Conservation (phyloP, 1,140 invertebrate species). For the Goniozus legneri region DNA sequence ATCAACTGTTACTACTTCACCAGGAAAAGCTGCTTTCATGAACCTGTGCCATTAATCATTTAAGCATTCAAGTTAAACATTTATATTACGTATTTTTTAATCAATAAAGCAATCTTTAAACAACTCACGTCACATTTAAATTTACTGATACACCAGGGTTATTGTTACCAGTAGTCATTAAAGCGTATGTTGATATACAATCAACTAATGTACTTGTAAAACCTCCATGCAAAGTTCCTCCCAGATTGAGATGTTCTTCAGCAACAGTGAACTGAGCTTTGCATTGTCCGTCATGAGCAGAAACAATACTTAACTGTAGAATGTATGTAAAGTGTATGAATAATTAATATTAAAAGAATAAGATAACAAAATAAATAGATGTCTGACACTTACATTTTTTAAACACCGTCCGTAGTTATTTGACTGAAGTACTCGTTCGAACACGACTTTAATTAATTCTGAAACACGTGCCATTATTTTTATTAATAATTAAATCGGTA, state of each 20-base stretch:
- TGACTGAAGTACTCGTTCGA: conserved; percentile 32
- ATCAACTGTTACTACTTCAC: conserved; percentile 77
- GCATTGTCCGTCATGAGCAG: conserved; percentile 65
- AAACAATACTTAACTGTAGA: conserved; percentile 33
- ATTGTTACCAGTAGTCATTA: conserved; percentile 64
- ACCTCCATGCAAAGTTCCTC: conserved; percentile 79
- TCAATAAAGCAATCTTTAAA: neutral
- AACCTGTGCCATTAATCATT: conserved; percentile 56
- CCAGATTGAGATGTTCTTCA: conserved; percentile 72
- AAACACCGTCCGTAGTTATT: too few relatives aligned
- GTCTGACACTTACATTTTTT: conserved; percentile 49
- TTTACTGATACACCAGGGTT: conserved; percentile 72
- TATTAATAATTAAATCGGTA: too few relatives aligned
- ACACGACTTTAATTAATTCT: conserved; percentile 39
- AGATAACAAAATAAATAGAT: conserved; percentile 2
- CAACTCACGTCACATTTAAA: conserved; percentile 65
- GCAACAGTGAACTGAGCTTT: conserved; percentile 73
- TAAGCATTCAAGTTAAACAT: conserved; percentile 5
- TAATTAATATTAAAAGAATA: neutral
- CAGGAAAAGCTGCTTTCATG: conserved; percentile 69
- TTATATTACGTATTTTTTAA: neutral
- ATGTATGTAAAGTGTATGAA: neutral
- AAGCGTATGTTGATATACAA: conserved; percentile 74
- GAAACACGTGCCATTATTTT: conserved; percentile 26
- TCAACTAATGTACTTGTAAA: conserved; percentile 80